Conservation (phyloP, 2,888 invertebrate species). For the Nomada flava region DNA sequence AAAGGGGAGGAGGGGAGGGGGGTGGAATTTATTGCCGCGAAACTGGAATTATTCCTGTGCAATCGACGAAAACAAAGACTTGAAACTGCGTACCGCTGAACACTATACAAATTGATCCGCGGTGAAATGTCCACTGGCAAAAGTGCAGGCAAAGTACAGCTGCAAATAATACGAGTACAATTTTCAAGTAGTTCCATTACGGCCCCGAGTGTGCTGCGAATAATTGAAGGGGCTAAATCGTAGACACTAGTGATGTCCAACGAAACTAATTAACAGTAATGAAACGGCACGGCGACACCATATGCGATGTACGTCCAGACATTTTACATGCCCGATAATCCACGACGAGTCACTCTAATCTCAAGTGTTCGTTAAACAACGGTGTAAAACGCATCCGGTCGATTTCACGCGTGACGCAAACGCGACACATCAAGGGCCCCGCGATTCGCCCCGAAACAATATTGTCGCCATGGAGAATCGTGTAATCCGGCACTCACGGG, state of each 20-base stretch:
- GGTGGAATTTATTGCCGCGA: conserved; percentile 51
- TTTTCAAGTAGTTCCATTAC: too few relatives aligned
- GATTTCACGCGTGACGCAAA: conserved; percentile 44
- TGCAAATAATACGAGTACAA: too few relatives aligned
- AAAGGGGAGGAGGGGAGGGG: conserved; percentile 20
- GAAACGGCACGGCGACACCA: conserved; percentile 27
- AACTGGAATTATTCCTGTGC: conserved; percentile 46
- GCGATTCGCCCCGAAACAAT: not conserved
- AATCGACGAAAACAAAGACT: conserved; percentile 2
- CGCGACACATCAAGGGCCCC: conserved; percentile 14
- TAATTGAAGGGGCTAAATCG: not conserved
- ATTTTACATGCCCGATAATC: conserved; percentile 71
- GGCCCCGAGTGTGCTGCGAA: too few relatives aligned
- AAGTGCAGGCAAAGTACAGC: too few relatives aligned
- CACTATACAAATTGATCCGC: too few relatives aligned
- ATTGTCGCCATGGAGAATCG: conserved; percentile 8
- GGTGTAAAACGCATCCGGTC: conserved; percentile 61
- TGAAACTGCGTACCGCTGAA: not conserved
- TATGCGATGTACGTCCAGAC: conserved; percentile 46
- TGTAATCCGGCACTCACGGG: not conserved
- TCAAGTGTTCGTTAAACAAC: conserved; percentile 80
- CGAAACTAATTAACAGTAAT: conserved; percentile 35
- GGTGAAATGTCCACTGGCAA: too few relatives aligned
- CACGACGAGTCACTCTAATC: conserved; percentile 77
- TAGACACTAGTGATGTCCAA: not conserved